Evolutionary conservation across 2,113 vertebrate genomes (phyloP).

Genomic region (Puffinus mauretanicus): DNA sequence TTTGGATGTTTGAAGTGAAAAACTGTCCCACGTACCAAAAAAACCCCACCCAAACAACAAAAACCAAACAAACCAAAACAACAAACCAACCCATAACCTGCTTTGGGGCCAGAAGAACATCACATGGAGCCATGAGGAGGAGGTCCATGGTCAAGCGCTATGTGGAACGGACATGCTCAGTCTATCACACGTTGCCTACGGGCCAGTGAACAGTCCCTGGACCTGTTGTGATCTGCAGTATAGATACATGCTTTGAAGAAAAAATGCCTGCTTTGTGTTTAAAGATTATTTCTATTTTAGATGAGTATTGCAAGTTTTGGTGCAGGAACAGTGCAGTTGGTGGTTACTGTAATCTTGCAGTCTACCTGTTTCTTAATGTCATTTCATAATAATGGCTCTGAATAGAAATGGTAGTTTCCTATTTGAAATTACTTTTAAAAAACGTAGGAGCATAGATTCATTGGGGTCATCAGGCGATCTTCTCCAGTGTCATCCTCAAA

Average conservation of each 20-base stretch:
- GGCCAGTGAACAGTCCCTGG: too few species aligned
- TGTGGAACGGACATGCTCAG: accelerated
- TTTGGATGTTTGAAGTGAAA: neutral
- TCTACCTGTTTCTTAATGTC: neutral
- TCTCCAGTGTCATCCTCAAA: neutral
- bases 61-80: neutral
- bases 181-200: accelerated
- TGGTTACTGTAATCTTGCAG: neutral
- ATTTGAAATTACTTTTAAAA: neutral
- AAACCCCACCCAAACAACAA: neutral
- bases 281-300: neutral
- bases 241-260: neutral
- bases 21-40: neutral
- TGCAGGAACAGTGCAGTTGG: neutral
- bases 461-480: neutral
- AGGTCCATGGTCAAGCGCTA: accelerated
- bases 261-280: accelerated
- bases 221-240: neutral
- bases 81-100: too few species aligned
- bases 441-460: neutral
- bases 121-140: accelerated
- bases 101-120: neutral
- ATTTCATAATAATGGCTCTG: neutral
- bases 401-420: neutral
- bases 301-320: neutral